phyloP scores from a whole-genome alignment of 2,888 invertebrate genomes.

The Tryphoninae sp. region DNA sequence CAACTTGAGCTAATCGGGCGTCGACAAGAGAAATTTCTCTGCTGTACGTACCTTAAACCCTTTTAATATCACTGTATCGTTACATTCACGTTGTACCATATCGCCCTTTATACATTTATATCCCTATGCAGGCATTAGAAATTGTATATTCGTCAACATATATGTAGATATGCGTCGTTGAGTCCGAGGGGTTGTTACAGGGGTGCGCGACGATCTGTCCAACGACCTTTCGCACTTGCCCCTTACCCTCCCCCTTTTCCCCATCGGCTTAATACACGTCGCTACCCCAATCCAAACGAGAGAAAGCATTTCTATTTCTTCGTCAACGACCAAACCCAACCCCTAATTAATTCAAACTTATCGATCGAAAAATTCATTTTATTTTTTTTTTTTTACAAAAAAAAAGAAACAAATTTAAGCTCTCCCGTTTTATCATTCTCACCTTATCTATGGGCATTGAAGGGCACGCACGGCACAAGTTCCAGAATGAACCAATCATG shows the following conservation, averaged over 20 bases:
- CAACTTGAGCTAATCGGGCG: slow-evolving; percentile 61
- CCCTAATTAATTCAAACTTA: not conserved
- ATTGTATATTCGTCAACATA: not conserved
- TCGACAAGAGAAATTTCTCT: slow-evolving; percentile 51
- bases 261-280: slow-evolving; percentile 40
- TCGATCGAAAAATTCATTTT: not conserved
- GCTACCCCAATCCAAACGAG: not conserved
- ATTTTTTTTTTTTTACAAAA: not conserved
- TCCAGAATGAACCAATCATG: slow-evolving; percentile 99
- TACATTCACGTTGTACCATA: not conserved
- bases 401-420: not conserved
- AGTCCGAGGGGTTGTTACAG: slow-evolving; percentile 31
- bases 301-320: not conserved
- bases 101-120: not conserved
- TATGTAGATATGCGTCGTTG: not conserved
- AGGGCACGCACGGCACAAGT: slow-evolving; percentile 97
- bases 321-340: slow-evolving; percentile 1
- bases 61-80: not conserved
- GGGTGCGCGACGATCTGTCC: slow-evolving; percentile 63
- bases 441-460: slow-evolving; percentile 98
- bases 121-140: slow-evolving; percentile 3
- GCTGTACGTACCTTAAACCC: slow-evolving; percentile 40
- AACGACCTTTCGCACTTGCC: slow-evolving; percentile 61
- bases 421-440: slow-evolving; percentile 75
- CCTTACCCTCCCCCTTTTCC: slow-evolving; percentile 25